phyloP scores from a whole-genome alignment of 2,888 invertebrate species.

The Troides helena region DNA sequence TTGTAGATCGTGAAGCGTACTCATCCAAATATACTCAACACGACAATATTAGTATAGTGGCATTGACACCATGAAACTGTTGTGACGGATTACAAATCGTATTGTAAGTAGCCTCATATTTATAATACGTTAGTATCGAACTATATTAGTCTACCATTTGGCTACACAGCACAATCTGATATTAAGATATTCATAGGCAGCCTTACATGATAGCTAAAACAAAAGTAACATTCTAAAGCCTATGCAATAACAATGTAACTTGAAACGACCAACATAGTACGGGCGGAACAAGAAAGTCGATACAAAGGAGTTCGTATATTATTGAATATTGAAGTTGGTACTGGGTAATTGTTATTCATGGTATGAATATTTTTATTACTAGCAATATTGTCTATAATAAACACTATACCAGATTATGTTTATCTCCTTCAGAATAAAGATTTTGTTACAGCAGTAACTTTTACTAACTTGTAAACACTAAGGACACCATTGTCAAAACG shows the following conservation, averaged over 20 bases:
- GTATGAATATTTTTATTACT: not conserved
- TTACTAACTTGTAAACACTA: too few species aligned
- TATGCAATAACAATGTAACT: conserved; percentile 25
- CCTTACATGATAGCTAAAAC: conserved; percentile 2
- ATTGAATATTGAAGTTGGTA: conserved; percentile 43
- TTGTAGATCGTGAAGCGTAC: too few species aligned
- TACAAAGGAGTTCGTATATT: conserved; percentile 44
- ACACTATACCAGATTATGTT: too few species aligned
- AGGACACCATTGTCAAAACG: too few species aligned
- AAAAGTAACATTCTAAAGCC: conserved; percentile 11
- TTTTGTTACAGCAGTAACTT: too few species aligned
- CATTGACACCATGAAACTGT: too few species aligned
- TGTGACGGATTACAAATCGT: too few species aligned
- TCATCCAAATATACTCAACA: too few species aligned
- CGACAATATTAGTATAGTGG: too few species aligned
- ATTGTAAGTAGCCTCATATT: too few species aligned
- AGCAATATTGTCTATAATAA: not conserved
- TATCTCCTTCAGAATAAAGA: too few species aligned
- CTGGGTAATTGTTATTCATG: conserved; percentile 19
- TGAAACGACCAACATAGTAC: conserved; percentile 18
- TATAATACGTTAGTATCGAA: too few species aligned
- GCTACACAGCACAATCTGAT: not conserved
- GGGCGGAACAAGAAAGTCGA: conserved; percentile 35
- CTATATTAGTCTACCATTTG: not conserved
- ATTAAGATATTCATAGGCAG: conserved; percentile 7